Evolutionary conservation across 53 echinoderm and acorn worm species (phyloP).

Genomic region (Echinometra lucunter): DNA sequence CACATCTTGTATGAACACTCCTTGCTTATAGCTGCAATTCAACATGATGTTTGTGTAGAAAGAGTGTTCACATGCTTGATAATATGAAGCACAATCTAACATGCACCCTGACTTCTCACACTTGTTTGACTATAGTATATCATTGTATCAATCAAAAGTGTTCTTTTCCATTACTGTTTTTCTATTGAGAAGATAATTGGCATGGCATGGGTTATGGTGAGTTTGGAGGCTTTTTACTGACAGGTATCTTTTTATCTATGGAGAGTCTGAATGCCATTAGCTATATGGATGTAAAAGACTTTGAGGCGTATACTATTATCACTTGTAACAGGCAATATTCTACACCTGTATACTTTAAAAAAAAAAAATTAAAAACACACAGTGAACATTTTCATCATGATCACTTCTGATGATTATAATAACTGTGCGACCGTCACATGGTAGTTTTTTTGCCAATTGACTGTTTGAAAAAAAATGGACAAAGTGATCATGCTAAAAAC

Average conservation of each 20-base stretch:
- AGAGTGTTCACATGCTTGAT: neutral
- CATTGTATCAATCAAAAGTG: neutral
- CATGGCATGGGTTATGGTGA: neutral
- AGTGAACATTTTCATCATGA: neutral
- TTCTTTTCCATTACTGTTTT: neutral
- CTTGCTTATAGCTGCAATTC: neutral
- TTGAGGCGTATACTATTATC: no score
- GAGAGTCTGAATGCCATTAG: no score
- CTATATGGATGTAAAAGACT: no score
- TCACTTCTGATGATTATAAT: neutral
- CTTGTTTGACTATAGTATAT: neutral
- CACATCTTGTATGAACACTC: slow-evolving; percentile 6
- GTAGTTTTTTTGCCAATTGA: neutral
- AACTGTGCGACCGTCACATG: neutral
- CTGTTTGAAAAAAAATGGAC: neutral
- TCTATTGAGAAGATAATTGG: neutral
- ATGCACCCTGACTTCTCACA: neutral
- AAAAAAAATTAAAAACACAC: neutral
- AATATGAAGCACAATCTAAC: neutral
- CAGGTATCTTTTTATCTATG: neutral
- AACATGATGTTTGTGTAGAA: neutral
- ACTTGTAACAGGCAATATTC: no score
- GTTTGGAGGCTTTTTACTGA: neutral
- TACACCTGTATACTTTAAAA: neutral
- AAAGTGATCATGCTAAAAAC: neutral